Evolutionary conservation across 2,113 vertebrate species (phyloP).

Genomic region (Erpornis zantholeuca): DNA sequence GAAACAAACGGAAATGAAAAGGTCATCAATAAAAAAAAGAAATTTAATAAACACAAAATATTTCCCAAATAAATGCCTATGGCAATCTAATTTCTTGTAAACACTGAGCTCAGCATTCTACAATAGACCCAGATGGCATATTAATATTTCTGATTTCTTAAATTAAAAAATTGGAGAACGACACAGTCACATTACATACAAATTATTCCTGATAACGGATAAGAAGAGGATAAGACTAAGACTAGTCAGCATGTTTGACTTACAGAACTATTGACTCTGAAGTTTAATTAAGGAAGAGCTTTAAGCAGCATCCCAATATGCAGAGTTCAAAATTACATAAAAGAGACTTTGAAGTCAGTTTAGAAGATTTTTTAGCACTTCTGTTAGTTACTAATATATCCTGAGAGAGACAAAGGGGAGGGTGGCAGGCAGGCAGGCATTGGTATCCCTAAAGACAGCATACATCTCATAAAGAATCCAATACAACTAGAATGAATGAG

Average conservation of each 20-base stretch:
- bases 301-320: slow-evolving; percentile 10
- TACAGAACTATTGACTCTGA: slow-evolving; percentile 1
- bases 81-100: slow-evolving; percentile 78
- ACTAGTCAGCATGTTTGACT: background rate
- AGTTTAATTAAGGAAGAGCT: background rate
- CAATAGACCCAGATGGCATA: slow-evolving; percentile 68
- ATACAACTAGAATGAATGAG: background rate
- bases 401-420: background rate
- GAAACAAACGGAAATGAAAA: slow-evolving; percentile 75
- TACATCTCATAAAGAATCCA: background rate
- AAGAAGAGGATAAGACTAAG: background rate
- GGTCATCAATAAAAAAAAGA: slow-evolving; percentile 74
- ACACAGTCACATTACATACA: background rate
- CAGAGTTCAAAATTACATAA: background rate
- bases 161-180: slow-evolving; percentile 29
- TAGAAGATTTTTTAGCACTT: background rate
- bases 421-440: background rate
- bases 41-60: slow-evolving; percentile 78
- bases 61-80: slow-evolving; percentile 77
- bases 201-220: background rate
- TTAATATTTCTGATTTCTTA: slow-evolving; percentile 58
- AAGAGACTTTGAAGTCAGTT: background rate
- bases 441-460: background rate
- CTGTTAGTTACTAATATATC: background rate
- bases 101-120: slow-evolving; percentile 55